A percentile compares a stretch with the other conserved stretches of the same genome.
phyloP scores from a whole-genome alignment of 2,888 invertebrate species.

The Tenthredo scrophulariae region DNA sequence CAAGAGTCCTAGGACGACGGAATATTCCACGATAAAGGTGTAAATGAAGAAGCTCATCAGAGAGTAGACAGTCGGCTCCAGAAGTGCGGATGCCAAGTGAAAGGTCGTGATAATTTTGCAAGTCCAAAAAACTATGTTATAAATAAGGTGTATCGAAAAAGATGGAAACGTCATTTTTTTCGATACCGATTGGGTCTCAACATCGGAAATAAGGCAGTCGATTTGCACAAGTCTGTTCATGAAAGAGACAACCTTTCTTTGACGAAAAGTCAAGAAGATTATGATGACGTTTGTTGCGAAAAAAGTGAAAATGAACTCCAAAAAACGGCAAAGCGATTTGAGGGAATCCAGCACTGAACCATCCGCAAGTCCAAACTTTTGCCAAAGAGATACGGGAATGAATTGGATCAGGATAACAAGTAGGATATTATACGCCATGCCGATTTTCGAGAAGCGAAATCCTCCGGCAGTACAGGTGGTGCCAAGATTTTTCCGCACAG shows the following conservation, averaged over 20 bases:
- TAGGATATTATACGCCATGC: background rate
- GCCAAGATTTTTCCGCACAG: background rate
- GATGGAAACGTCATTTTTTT: background rate
- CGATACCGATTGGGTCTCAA: background rate
- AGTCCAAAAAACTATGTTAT: background rate
- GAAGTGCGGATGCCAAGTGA: too few relatives aligned
- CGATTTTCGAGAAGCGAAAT: background rate
- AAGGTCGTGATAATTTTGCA: fast-evolving
- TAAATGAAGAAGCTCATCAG: background rate
- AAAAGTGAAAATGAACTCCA: too few relatives aligned
- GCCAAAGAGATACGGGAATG: too few relatives aligned
- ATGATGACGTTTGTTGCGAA: background rate
- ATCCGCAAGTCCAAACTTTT: background rate
- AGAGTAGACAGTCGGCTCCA: too few relatives aligned
- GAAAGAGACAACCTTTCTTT: background rate
- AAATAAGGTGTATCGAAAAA: background rate
- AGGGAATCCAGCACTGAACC: background rate
- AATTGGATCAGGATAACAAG: background rate
- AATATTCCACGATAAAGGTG: background rate
- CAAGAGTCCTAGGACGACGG: background rate
- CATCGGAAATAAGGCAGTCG: background rate
- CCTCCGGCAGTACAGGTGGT: too few relatives aligned
- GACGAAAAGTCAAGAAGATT: background rate
- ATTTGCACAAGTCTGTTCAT: background rate
- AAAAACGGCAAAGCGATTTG: background rate